Conservation (phyloP, 2,797 vertebrate genomes). For the Euthynnus affinis region DNA sequence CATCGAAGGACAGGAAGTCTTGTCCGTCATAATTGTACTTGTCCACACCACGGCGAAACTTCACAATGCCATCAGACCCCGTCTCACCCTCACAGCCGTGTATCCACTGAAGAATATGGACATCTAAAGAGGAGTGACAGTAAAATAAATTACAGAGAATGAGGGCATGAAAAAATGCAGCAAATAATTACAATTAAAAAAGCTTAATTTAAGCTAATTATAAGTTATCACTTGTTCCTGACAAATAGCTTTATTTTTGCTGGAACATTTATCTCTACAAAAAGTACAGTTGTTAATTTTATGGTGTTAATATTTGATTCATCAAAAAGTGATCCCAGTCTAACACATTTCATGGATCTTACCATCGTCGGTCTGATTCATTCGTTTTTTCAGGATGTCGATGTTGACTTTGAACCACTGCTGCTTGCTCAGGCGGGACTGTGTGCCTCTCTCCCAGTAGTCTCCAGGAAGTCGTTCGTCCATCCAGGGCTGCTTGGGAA, state of each 20-base stretch:
- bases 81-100: slow-evolving; percentile 66
- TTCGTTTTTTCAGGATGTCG: slow-evolving; percentile 70
- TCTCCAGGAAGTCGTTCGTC: fast-evolving
- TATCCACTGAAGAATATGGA: slow-evolving; percentile 81
- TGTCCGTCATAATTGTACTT: slow-evolving; percentile 79
- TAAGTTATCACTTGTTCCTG: no score
- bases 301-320: neutral
- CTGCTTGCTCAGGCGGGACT: slow-evolving; percentile 77
- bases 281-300: no score
- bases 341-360: neutral
- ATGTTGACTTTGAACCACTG: slow-evolving; percentile 83
- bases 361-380: slow-evolving; percentile 67
- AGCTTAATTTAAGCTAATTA: no score
- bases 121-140: slow-evolving; percentile 1
- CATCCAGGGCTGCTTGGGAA: slow-evolving; percentile 81
- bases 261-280: no score
- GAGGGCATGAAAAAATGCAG: neutral
- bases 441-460: slow-evolving; percentile 76
- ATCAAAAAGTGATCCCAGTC: no score
- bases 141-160: no score
- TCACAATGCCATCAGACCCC: fast-evolving
- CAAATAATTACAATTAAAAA: neutral
- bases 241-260: no score
- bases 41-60: slow-evolving; percentile 35
- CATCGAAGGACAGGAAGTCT: slow-evolving; percentile 79